A percentile compares a stretch with the other conserved stretches of the same genome.
These are phyloP conservation scores for Caenorhabditis plicata DNA, from an alignment of 2,888 invertebrate species.

Conservation along the genomic window DNA sequence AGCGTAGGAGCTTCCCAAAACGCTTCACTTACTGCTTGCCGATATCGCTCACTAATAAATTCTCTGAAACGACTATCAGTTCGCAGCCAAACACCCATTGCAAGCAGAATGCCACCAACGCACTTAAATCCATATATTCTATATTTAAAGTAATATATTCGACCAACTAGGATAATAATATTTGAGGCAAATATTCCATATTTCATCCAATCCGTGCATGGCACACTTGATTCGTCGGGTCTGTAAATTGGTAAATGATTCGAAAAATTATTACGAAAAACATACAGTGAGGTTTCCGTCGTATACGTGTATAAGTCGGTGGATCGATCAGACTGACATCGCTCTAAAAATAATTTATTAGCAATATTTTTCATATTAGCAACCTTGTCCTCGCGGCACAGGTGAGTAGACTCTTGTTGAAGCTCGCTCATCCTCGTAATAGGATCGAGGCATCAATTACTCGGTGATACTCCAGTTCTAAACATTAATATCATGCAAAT, in stretches of 20 bases:
- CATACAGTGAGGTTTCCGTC: constrained; percentile 18
- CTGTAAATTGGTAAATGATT: no score
- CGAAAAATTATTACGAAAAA: not conserved
- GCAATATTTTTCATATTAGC: not conserved
- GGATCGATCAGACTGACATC: constrained; percentile 1
- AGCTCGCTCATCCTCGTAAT: not conserved
- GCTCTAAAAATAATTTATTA: not conserved
- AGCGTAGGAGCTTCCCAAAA: constrained; percentile 64
- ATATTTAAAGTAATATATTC: not conserved
- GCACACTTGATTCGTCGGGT: not conserved
- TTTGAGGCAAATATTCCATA: constrained; percentile 57
- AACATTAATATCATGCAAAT: not conserved
- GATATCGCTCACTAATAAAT: constrained; percentile 64
- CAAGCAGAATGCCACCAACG: constrained; percentile 54
- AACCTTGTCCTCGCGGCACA: not conserved
- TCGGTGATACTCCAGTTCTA: not conserved
- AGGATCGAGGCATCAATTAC: not conserved
- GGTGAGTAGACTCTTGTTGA: constrained; percentile 3
- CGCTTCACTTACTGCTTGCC: constrained; percentile 60
- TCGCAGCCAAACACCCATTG: constrained; percentile 59
- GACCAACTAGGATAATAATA: constrained; percentile 51
- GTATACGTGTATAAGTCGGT: constrained; percentile 34
- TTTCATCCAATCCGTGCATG: constrained; percentile 41
- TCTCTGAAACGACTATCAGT: constrained; percentile 62
- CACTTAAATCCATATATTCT: constrained; percentile 32